Evolutionary conservation across 2,797 vertebrate species (phyloP), one percentile per base, ranked within the genome.

Genomic region (Danio jaintianensis): DNA sequence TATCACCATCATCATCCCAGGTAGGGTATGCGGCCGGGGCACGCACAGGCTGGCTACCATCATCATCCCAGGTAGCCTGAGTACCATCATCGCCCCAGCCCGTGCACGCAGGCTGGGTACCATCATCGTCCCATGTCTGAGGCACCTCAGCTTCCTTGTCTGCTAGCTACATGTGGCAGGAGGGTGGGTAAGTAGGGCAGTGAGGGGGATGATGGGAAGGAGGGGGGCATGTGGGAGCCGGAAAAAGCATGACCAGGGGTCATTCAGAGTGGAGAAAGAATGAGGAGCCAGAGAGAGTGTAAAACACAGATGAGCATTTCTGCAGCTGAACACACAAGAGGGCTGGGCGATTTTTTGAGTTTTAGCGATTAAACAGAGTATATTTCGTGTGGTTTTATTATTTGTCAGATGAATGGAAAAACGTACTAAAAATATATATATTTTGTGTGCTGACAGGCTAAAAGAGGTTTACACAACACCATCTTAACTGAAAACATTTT

Each of bases 41-140:
- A 75, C 10, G 83, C 45, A 89, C 85, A 9, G 91, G 87, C 50
- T 36, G 75, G 82, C 83, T 85, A 29, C 88, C 91, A 5, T 92
- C 92, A 74, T 94, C 92, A 53, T 90, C 93, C 93, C 93, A 94
- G 88, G 90, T 86, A 91, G 92, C 53, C 68, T 81, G 66, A 59
- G 84, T 48, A 58, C 88, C 89, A 77, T 93, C 92, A 81, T 90
- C 92, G 0, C 61, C 78, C 79, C 82, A 77, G 61, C 83, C 71
- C 62, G 84, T 67, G 53, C 0, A 45, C 81, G 67, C 94, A 91
- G 89, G 88, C 96, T 97, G 91, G 88, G 83, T 81, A 73, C 55
- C 78, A 83, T 83, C 85, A 86, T 86, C 85, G 36, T 79, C 82
- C 82, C 75, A 66, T 80, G 82, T 69, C 18, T 75, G 82, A 20